A percentile compares a stretch with the other conserved stretches of the same genome.
Conservation (phyloP, 1,140 invertebrate genomes). For the Sitophilus oryzae region DNA sequence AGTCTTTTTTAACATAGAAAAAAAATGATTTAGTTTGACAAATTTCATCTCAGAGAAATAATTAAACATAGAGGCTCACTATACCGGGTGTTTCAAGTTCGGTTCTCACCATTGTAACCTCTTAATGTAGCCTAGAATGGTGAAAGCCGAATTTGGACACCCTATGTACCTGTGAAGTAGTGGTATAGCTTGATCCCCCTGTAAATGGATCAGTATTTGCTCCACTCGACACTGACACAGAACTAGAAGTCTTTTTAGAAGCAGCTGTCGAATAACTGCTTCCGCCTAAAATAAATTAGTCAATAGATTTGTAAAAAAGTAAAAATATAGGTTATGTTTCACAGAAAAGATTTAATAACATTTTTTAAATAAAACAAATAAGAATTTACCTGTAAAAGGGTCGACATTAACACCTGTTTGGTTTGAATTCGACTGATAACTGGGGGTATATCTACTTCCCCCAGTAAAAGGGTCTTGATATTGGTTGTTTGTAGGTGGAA, state of each 20-base stretch:
- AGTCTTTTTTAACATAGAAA: too few relatives aligned
- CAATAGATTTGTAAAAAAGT: too few relatives aligned
- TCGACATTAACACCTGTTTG: conserved; percentile 48
- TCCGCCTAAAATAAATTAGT: conserved; percentile 40
- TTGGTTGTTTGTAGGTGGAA: conserved; percentile 44
- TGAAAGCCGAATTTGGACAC: too few relatives aligned
- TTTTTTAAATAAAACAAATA: too few relatives aligned
- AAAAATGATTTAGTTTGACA: too few relatives aligned
- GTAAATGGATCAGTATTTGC: conserved; percentile 32
- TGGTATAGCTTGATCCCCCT: conserved; percentile 27
- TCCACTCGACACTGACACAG: conserved; percentile 13
- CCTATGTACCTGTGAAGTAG: conserved; percentile 7
- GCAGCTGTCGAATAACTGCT: conserved; percentile 50
- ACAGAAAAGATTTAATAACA: too few relatives aligned
- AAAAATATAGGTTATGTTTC: too few relatives aligned
- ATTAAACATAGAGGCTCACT: too few relatives aligned
- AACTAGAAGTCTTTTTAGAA: conserved; percentile 13
- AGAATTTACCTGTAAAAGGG: conserved; percentile 58
- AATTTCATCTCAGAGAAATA: too few relatives aligned
- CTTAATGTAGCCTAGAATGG: too few relatives aligned
- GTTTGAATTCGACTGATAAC: conserved; percentile 22
- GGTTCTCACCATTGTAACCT: too few relatives aligned
- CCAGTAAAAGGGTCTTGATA: conserved; percentile 79
- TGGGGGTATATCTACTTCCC: conserved; percentile 64
- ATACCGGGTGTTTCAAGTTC: too few relatives aligned